These are phyloP conservation scores for Baronia brevicornis DNA, from an alignment of 2,888 invertebrate genomes.

Conservation along the genomic window DNA sequence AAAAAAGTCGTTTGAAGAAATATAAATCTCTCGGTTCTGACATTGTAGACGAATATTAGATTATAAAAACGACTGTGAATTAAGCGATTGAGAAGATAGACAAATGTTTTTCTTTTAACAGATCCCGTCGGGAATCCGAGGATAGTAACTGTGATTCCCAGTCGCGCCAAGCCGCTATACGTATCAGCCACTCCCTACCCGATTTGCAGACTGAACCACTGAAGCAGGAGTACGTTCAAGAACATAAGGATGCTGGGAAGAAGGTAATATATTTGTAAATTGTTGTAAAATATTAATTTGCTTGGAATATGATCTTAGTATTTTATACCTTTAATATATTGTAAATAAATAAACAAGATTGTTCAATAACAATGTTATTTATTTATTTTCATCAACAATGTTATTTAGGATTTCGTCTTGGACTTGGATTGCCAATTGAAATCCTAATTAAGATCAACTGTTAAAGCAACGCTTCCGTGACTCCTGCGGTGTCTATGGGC, in stretches of 20 bases:
- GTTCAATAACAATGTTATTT: no score
- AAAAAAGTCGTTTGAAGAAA: no score
- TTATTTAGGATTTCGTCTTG: no score
- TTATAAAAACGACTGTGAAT: not conserved
- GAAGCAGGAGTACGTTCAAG: constrained; percentile 82
- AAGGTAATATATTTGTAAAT: constrained; percentile 70
- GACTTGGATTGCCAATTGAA: no score
- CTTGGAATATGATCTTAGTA: constrained; percentile 4
- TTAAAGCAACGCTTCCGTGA: no score
- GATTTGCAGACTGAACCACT: constrained; percentile 82
- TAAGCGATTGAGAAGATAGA: not conserved
- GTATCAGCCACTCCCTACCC: constrained; percentile 85
- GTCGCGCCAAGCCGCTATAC: constrained; percentile 80
- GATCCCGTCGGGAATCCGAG: constrained; percentile 62
- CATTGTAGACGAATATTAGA: no score
- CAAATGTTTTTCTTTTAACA: constrained; percentile 25
- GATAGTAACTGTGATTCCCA: constrained; percentile 73
- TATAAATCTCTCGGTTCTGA: no score
- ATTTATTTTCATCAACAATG: no score
- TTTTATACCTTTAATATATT: not conserved
- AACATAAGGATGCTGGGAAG: constrained; percentile 80
- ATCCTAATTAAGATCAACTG: no score
- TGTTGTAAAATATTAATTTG: constrained; percentile 14
- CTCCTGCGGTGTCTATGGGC: no score
- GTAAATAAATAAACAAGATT: no score